Conservation (phyloP, 1,140 invertebrate species). For the Drosophila novamexicana region DNA sequence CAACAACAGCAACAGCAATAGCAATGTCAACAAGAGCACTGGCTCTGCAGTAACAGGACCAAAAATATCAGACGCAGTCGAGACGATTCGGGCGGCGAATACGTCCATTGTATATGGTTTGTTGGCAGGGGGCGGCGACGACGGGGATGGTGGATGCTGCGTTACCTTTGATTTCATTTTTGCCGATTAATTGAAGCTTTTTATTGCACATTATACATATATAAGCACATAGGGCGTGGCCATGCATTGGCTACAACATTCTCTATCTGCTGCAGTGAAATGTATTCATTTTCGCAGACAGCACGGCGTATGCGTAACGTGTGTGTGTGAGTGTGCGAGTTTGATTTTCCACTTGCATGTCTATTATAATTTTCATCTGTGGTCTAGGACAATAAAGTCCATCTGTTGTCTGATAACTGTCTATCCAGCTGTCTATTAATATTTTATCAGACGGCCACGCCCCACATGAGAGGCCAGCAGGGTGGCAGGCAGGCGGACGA, state of each 20-base stretch:
- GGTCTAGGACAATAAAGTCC: conserved; percentile 76
- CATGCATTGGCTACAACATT: conserved; percentile 13
- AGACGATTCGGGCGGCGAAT: conserved; percentile 43
- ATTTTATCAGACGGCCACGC: conserved; percentile 79
- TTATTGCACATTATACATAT: conserved; percentile 58
- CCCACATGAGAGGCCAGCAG: conserved; percentile 24
- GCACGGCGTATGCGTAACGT: conserved; percentile 22
- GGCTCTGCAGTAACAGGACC: conserved; percentile 16
- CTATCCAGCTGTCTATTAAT: conserved; percentile 83
- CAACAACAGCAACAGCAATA: conserved; percentile 3
- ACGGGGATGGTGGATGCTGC: not conserved
- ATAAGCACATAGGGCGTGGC: conserved; percentile 6
- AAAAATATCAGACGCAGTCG: conserved; percentile 30
- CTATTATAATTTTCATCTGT: conserved; percentile 79
- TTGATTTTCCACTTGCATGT: conserved; percentile 71
- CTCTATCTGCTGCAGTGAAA: conserved; percentile 20
- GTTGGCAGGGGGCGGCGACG: not conserved
- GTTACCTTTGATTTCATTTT: conserved; percentile 69
- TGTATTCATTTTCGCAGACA: conserved; percentile 35
- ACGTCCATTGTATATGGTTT: conserved; percentile 24
- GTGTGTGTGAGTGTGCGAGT: conserved; percentile 28
- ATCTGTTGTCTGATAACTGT: conserved; percentile 83
- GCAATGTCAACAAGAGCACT: conserved; percentile 41
- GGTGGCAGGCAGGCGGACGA: conserved; percentile 8
- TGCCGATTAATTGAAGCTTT: conserved; percentile 66